Evolutionary conservation across 2,888 invertebrate species (phyloP).

Genomic region (Antitype chi): DNA sequence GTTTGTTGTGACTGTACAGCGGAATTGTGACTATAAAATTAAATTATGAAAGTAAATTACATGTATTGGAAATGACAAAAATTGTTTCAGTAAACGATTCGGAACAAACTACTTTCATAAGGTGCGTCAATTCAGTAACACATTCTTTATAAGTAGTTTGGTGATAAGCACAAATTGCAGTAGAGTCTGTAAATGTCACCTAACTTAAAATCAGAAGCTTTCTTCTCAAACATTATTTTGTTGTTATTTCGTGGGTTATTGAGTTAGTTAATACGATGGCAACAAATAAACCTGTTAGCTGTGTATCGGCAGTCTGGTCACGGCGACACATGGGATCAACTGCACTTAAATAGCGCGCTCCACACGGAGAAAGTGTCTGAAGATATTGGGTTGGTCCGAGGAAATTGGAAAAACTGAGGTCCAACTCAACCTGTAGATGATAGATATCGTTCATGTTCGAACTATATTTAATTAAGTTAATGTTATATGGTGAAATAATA

Average conservation of each 20-base stretch:
- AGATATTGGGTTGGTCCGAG: constrained; percentile 15
- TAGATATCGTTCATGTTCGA: background rate
- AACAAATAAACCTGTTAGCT: constrained; percentile 88
- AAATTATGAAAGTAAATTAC: too few relatives aligned
- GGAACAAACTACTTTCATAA: too few relatives aligned
- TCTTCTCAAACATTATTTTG: background rate
- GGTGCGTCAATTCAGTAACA: too few relatives aligned
- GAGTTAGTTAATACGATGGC: constrained; percentile 69
- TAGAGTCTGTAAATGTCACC: background rate
- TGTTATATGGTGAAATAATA: too few relatives aligned
- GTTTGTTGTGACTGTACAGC: too few relatives aligned
- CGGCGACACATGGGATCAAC: constrained; percentile 86
- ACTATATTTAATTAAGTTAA: too few relatives aligned
- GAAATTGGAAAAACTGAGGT: background rate
- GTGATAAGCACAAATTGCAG: background rate
- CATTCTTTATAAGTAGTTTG: background rate
- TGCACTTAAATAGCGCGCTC: constrained; percentile 76
- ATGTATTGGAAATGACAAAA: too few relatives aligned
- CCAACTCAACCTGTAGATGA: background rate
- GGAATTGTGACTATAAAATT: too few relatives aligned
- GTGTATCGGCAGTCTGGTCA: constrained; percentile 86
- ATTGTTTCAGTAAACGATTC: too few relatives aligned
- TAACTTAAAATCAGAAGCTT: background rate
- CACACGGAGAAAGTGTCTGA: constrained; percentile 67
- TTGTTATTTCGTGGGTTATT: constrained; percentile 38